Evolutionary conservation across 2,113 vertebrate genomes (phyloP).

Genomic region (Burhinus bistriatus): DNA sequence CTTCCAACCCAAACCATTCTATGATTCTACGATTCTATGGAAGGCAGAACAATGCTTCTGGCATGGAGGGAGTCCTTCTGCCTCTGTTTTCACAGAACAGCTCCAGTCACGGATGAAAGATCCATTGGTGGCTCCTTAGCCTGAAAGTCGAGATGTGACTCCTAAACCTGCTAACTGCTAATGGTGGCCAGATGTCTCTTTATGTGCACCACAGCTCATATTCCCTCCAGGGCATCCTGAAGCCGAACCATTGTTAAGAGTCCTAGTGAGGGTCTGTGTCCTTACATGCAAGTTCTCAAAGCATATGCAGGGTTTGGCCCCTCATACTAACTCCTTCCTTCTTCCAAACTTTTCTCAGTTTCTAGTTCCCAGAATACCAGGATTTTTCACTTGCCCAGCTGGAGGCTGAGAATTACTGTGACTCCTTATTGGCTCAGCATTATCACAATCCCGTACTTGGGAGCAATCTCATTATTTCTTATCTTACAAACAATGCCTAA

Average conservation of each 20-base stretch:
- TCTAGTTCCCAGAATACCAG: neutral
- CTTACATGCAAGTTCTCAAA: neutral
- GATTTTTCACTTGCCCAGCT: neutral
- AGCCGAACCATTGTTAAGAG: neutral
- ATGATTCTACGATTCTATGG: neutral
- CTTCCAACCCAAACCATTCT: neutral
- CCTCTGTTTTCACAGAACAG: neutral
- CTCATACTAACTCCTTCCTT: neutral
- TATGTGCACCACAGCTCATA: neutral
- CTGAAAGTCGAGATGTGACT: neutral
- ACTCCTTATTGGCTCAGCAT: neutral
- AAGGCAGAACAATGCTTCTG: neutral
- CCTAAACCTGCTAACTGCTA: neutral
- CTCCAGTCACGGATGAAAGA: neutral
- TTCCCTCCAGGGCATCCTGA: neutral
- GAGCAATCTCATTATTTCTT: neutral
- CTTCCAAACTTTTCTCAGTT: neutral
- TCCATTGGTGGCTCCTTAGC: neutral
- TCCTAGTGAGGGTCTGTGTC: neutral
- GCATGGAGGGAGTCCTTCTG: neutral
- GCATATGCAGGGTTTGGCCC: rapidly evolving
- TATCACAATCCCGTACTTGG: neutral
- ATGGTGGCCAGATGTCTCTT: neutral
- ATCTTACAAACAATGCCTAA: neutral
- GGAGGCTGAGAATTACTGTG: neutral